These are phyloP conservation scores for Rhincodon typus DNA, from an alignment of 2,797 vertebrate species.

Conservation along the genomic window DNA sequence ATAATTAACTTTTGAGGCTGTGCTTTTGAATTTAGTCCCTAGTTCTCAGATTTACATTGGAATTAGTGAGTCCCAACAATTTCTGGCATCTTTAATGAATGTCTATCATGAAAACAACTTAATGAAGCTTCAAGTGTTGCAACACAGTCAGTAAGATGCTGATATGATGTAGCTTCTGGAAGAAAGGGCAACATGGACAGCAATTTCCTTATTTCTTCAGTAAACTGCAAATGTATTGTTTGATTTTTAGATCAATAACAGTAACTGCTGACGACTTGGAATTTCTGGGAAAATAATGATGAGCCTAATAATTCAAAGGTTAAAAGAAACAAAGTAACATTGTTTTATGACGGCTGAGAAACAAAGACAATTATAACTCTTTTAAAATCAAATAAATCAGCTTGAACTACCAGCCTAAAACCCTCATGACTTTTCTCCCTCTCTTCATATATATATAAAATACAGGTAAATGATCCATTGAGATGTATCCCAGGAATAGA, in stretches of 20 bases:
- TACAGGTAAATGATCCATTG: too few species aligned
- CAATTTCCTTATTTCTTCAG: not conserved
- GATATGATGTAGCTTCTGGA: not conserved
- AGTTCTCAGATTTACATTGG: not conserved
- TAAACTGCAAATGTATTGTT: not conserved
- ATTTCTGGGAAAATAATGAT: too few species aligned
- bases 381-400: not conserved
- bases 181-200: not conserved
- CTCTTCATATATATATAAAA: not conserved
- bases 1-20: too few species aligned
- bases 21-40: too few species aligned
- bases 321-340: not conserved
- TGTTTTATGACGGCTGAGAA: too few species aligned
- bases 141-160: not conserved
- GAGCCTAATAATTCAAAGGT: not conserved
- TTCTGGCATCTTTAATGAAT: not conserved
- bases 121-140: not conserved
- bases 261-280: not conserved
- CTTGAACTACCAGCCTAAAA: not conserved
- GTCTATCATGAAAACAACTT: not conserved
- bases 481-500: too few species aligned
- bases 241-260: not conserved
- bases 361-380: not conserved
- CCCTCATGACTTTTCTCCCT: too few species aligned
- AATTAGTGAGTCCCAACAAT: not conserved